Percentiles rank a stretch among this genome's conserved stretches.
Conservation (phyloP, 2,797 vertebrate species). For the Hippopotamyrus pictus region DNA sequence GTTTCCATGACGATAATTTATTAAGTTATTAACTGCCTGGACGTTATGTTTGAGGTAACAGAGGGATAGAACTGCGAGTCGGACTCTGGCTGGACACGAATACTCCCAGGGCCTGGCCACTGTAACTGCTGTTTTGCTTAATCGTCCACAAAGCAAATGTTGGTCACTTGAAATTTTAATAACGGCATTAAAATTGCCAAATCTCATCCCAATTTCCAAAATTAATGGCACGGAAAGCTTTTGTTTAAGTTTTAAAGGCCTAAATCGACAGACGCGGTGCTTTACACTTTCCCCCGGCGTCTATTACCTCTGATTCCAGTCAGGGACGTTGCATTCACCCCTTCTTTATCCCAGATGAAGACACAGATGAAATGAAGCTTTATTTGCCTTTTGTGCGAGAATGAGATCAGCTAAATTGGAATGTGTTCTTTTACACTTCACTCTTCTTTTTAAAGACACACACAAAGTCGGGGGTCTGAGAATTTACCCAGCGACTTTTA, state of each 20-base stretch:
- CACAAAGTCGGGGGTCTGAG: background rate
- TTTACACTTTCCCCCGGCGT: background rate
- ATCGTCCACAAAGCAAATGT: background rate
- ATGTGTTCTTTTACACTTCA: background rate
- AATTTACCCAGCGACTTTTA: background rate
- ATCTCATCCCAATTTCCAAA: background rate
- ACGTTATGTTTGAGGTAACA: background rate
- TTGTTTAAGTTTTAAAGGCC: background rate
- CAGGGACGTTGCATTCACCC: background rate
- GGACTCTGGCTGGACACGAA: background rate
- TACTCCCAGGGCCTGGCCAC: background rate
- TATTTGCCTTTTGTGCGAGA: background rate
- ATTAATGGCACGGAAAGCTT: constrained; percentile 2
- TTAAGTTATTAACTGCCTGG: background rate
- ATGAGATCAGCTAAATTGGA: background rate
- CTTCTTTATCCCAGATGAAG: background rate
- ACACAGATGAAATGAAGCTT: background rate
- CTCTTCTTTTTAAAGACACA: background rate
- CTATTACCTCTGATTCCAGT: background rate
- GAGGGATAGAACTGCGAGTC: background rate
- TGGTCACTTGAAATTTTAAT: background rate
- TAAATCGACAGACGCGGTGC: background rate
- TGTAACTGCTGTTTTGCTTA: background rate
- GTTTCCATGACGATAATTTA: background rate
- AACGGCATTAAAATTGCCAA: background rate